phyloP scores from a whole-genome alignment of 2,113 vertebrate genomes.

The Gyps fulvus region DNA sequence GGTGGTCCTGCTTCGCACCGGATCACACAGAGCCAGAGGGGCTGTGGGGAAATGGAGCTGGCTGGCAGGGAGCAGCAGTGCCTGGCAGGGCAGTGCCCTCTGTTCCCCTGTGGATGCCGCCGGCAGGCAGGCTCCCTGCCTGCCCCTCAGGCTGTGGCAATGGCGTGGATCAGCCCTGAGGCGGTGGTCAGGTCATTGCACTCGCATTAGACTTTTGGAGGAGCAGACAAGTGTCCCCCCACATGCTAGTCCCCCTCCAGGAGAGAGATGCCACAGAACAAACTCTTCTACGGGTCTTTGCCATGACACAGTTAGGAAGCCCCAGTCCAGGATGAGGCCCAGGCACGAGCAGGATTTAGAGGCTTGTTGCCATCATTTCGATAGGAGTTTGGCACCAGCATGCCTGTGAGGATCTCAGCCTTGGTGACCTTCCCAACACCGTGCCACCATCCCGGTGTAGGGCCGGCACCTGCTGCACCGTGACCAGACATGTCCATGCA shows the following conservation, averaged over 20 bases:
- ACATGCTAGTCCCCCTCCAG: background rate
- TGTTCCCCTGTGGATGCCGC: background rate
- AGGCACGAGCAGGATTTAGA: background rate
- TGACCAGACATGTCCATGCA: accelerated
- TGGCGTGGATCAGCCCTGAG: background rate
- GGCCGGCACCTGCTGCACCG: accelerated
- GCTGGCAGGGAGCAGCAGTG: accelerated
- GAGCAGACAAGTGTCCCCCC: background rate
- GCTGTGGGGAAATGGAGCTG: background rate
- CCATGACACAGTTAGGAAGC: background rate
- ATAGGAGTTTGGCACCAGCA: background rate
- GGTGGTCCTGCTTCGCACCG: background rate
- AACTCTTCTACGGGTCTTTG: background rate
- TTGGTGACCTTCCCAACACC: background rate
- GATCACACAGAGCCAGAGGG: background rate
- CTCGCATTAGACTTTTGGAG: background rate
- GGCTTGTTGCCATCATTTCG: background rate
- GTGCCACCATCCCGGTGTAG: background rate
- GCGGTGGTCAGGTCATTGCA: accelerated
- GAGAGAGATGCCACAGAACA: background rate
- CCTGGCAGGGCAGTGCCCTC: background rate
- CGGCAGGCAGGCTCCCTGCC: accelerated
- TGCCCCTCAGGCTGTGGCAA: background rate
- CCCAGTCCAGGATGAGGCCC: background rate
- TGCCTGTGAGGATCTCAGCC: background rate